These are phyloP conservation scores for Patagioenas fasciata DNA, from an alignment of 2,113 vertebrate genomes.

Conservation along the genomic window DNA sequence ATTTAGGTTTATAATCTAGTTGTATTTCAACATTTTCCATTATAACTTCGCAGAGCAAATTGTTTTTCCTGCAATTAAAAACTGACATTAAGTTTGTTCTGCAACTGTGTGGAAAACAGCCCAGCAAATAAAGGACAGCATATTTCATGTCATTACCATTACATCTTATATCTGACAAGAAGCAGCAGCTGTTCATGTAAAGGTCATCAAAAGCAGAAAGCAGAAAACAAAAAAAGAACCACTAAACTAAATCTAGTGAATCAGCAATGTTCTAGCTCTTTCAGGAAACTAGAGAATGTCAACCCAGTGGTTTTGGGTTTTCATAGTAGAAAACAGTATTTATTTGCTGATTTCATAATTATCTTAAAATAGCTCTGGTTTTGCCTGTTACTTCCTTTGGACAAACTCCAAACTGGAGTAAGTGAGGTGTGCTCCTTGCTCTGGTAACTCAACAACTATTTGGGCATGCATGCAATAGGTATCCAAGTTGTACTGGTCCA, in stretches of 20 bases:
- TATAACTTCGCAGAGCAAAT: conserved; percentile 21
- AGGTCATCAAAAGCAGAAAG: background rate
- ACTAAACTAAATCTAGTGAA: background rate
- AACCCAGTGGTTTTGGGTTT: background rate
- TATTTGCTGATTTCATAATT: background rate
- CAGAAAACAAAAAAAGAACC: background rate
- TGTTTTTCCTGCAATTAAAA: background rate
- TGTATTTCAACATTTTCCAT: conserved; percentile 49
- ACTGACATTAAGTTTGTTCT: background rate
- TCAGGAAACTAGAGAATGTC: background rate
- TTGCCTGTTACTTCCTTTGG: background rate
- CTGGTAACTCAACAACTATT: background rate
- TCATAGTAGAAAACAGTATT: background rate
- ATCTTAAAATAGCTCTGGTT: background rate
- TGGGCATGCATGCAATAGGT: background rate
- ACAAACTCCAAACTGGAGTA: background rate
- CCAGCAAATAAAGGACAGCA: background rate
- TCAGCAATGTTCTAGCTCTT: background rate
- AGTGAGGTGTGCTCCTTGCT: background rate
- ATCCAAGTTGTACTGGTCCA: background rate
- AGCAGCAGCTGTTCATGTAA: background rate
- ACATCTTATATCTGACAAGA: background rate
- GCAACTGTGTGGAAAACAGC: conserved; percentile 5
- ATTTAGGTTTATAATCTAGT: conserved; percentile 52
- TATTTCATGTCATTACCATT: background rate